Evolutionary conservation across 2,888 invertebrate genomes (phyloP).

Genomic region (Diplolepis rosae): DNA sequence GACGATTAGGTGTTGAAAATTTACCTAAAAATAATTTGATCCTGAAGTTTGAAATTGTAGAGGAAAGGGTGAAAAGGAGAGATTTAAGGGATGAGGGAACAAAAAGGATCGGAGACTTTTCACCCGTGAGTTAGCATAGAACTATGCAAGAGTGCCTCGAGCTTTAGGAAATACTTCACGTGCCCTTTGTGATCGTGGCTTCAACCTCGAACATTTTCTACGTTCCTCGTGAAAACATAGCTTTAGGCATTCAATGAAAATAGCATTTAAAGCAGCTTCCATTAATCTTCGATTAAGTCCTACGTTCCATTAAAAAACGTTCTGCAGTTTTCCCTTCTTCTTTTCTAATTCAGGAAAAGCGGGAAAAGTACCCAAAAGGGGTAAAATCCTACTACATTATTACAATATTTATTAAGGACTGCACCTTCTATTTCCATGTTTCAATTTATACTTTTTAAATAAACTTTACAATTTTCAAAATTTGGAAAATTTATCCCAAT

Average conservation of each 20-base stretch:
- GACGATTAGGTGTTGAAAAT: no score
- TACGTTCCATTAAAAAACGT: slow-evolving; percentile 4
- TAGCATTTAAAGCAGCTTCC: slow-evolving; percentile 32
- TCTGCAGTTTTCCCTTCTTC: not conserved
- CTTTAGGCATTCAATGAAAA: slow-evolving; percentile 36
- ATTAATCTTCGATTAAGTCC: slow-evolving; percentile 27
- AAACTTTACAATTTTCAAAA: no score
- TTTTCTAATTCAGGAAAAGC: not conserved
- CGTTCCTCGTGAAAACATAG: slow-evolving; percentile 34
- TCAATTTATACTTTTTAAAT: no score
- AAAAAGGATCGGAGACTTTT: slow-evolving; percentile 34
- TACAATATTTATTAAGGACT: no score
- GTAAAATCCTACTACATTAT: not conserved
- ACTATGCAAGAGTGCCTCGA: slow-evolving; percentile 48
- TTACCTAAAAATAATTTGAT: not conserved
- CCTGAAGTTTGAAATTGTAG: not conserved
- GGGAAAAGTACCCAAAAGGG: not conserved
- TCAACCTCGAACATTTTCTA: slow-evolving; percentile 39
- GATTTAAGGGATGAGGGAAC: no score
- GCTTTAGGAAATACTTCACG: slow-evolving; percentile 51
- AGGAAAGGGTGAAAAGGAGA: slow-evolving; percentile 11
- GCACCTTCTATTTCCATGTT: not conserved
- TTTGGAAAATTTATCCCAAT: no score
- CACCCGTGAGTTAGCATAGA: slow-evolving; percentile 38
- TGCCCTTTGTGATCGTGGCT: slow-evolving; percentile 43